phyloP scores from a whole-genome alignment of 2,797 vertebrate genomes.

The Melopsittacus undulatus region DNA sequence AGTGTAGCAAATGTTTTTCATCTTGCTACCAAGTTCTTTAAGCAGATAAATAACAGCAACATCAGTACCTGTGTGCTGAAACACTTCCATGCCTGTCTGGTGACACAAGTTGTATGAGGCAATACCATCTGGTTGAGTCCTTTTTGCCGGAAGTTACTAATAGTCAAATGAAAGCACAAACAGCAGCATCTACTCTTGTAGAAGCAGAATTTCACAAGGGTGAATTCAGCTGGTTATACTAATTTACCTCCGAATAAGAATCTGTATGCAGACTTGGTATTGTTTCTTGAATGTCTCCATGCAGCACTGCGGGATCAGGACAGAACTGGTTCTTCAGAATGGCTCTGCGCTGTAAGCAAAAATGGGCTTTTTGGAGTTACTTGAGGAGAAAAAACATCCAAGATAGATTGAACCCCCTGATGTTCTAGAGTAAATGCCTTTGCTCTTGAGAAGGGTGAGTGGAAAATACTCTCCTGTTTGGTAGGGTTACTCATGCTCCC shows the following conservation, averaged over 20 bases:
- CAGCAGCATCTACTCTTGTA: neutral
- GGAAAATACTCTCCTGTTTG: neutral
- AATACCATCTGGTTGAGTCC: neutral
- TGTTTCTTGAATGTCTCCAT: neutral
- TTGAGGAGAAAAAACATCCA: neutral
- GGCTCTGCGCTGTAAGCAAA: neutral
- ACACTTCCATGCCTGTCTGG: rapidly evolving
- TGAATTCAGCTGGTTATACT: neutral
- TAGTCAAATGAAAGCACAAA: neutral
- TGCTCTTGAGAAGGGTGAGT: neutral
- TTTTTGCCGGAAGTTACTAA: neutral
- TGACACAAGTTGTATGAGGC: neutral
- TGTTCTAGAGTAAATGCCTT: neutral
- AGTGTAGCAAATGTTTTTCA: rapidly evolving
- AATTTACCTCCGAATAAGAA: neutral
- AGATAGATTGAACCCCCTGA: neutral
- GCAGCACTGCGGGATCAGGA: neutral
- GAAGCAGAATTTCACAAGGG: neutral
- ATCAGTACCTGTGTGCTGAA: neutral
- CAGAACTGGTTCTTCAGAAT: neutral
- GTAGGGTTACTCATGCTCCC: neutral
- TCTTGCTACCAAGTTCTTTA: neutral
- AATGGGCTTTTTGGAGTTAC: neutral
- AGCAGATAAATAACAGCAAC: neutral
- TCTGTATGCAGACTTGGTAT: neutral